Evolutionary conservation across 2,113 vertebrate genomes (phyloP).

Genomic region (Saimiri boliviensis): DNA sequence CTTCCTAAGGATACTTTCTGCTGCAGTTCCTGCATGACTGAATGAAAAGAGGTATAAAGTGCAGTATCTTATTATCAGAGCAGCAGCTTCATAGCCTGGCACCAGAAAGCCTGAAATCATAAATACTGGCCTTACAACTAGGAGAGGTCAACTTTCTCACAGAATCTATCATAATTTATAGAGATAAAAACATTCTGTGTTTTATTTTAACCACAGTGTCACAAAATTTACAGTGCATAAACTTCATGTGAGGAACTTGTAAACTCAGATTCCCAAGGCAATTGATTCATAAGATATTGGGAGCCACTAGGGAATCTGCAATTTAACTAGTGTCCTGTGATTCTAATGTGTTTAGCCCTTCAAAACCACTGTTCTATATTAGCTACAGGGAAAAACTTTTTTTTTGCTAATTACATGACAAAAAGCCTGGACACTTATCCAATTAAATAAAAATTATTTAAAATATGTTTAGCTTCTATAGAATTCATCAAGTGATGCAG

Average conservation of each 20-base stretch:
- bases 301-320: neutral
- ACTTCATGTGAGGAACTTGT: neutral
- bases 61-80: neutral
- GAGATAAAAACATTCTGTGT: neutral
- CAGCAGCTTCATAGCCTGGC: neutral
- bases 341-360: neutral
- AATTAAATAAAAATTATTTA: neutral
- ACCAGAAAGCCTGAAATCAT: neutral
- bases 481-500: constrained; percentile 14
- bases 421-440: neutral
- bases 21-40: neutral
- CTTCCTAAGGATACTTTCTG: rapidly evolving
- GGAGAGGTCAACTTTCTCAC: neutral
- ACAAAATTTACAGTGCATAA: neutral
- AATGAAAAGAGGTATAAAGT: neutral
- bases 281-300: neutral
- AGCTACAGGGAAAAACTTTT: neutral
- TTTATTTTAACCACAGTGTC: neutral
- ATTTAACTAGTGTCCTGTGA: neutral
- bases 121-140: neutral
- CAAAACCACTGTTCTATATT: neutral
- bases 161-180: neutral
- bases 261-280: neutral
- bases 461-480: neutral
- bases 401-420: neutral